Conservation (phyloP, 2,888 invertebrate genomes). For the Sesamia inferens region DNA sequence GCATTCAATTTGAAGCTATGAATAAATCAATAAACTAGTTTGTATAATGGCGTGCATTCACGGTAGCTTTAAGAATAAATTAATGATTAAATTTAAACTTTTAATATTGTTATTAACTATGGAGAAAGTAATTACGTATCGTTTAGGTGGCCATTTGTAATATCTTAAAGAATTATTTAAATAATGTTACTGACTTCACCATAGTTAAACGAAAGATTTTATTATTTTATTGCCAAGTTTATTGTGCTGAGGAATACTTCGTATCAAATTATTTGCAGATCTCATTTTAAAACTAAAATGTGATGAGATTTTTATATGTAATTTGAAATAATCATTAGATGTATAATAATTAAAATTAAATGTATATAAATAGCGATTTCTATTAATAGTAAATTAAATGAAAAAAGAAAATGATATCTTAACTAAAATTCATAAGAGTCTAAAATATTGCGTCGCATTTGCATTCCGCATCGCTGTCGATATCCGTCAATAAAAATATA, state of each 20-base stretch:
- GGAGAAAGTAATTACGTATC: slow-evolving; percentile 57
- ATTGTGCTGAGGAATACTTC: slow-evolving; percentile 5
- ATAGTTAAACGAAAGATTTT: slow-evolving; percentile 19
- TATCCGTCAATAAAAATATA: not conserved
- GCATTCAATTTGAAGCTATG: slow-evolving; percentile 72
- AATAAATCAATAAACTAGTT: slow-evolving; percentile 75
- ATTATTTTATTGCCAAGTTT: slow-evolving; percentile 11
- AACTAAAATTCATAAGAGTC: not conserved
- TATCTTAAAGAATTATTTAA: slow-evolving; percentile 41
- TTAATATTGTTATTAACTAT: slow-evolving; percentile 59
- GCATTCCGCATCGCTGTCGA: not conserved
- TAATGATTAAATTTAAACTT: slow-evolving; percentile 44
- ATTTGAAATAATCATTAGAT: not conserved
- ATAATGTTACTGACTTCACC: slow-evolving; percentile 15
- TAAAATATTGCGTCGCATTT: not conserved
- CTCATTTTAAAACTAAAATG: not conserved
- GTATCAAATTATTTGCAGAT: slow-evolving; percentile 1
- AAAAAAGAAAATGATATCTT: not conserved
- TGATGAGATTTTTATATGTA: not conserved
- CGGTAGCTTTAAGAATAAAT: slow-evolving; percentile 69
- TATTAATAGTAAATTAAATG: not conserved
- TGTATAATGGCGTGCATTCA: slow-evolving; percentile 64
- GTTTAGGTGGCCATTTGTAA: slow-evolving; percentile 44
- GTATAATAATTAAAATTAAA: not conserved
- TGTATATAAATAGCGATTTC: not conserved